phyloP scores from a whole-genome alignment of 2,888 invertebrate species.

The Athripsodes cinereus region DNA sequence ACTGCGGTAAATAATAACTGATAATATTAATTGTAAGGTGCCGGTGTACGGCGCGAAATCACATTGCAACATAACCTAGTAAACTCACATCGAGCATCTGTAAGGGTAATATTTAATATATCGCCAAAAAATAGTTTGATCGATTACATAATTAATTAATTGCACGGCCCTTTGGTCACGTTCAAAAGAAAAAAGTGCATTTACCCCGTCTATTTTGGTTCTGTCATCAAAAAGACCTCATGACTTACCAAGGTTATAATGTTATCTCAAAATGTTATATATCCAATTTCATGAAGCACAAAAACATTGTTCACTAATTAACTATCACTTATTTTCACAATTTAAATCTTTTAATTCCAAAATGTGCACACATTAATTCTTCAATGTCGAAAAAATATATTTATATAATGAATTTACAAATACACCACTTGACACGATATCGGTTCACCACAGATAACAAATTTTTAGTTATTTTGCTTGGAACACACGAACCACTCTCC shows the following conservation, averaged over 20 bases:
- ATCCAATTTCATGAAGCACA: constrained; percentile 7
- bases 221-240: constrained; percentile 18
- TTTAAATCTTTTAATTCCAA: neutral
- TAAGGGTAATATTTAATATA: neutral
- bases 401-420: neutral
- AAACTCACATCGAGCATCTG: neutral
- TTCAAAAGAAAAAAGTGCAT: constrained; percentile 11
- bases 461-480: too few species aligned
- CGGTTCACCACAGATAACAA: too few species aligned
- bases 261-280: neutral
- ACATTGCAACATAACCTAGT: constrained; percentile 19
- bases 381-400: neutral
- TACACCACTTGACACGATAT: neutral
- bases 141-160: constrained; percentile 16
- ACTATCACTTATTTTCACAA: neutral
- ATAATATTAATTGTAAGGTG: neutral
- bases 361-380: too few species aligned
- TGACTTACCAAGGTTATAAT: constrained; percentile 20
- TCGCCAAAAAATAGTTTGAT: neutral
- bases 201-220: constrained; percentile 22
- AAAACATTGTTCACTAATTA: constrained; percentile 5
- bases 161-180: constrained; percentile 7
- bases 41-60: constrained; percentile 19
- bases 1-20: too few species aligned
- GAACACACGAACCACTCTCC: too few species aligned